phyloP scores from a whole-genome alignment of 1,140 invertebrate species.

The Trichonephila clavata region DNA sequence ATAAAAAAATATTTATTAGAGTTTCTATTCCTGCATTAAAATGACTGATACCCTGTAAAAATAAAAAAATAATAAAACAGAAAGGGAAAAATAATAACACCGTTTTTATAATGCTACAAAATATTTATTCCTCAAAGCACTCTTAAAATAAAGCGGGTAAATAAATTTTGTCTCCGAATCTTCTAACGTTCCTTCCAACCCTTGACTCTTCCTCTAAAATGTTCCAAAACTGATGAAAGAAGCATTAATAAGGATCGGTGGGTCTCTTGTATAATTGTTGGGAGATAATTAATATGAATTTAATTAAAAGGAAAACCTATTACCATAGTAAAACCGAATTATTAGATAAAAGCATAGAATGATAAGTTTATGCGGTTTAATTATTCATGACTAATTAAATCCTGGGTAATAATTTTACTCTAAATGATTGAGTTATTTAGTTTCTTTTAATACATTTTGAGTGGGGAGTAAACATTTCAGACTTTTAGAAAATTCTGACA shows the following conservation, averaged over 20 bases:
- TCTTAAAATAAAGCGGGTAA: not conserved
- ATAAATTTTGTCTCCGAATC: conserved; percentile 8
- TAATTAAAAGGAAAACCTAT: conserved; percentile 27
- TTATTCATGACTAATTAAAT: conserved; percentile 36
- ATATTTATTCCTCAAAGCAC: not conserved
- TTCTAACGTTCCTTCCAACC: not conserved
- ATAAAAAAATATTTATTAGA: too few species aligned
- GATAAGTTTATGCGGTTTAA: conserved; percentile 17
- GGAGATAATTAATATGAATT: conserved; percentile 15
- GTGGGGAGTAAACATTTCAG: not conserved
- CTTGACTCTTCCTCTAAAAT: not conserved
- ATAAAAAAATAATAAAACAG: not conserved
- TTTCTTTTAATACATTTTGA: conserved; percentile 6
- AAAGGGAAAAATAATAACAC: not conserved
- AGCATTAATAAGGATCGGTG: not conserved
- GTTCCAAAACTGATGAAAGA: not conserved
- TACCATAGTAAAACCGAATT: not conserved
- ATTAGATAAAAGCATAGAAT: not conserved
- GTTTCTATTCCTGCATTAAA: too few species aligned
- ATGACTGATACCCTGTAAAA: too few species aligned
- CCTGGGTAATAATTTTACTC: not conserved
- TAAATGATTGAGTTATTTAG: conserved; percentile 19
- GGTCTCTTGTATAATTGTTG: not conserved
- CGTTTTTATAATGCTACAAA: not conserved
- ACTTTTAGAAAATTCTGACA: not conserved